phyloP scores from a whole-genome alignment of 2,888 invertebrate species.

The Macrophya annulata region DNA sequence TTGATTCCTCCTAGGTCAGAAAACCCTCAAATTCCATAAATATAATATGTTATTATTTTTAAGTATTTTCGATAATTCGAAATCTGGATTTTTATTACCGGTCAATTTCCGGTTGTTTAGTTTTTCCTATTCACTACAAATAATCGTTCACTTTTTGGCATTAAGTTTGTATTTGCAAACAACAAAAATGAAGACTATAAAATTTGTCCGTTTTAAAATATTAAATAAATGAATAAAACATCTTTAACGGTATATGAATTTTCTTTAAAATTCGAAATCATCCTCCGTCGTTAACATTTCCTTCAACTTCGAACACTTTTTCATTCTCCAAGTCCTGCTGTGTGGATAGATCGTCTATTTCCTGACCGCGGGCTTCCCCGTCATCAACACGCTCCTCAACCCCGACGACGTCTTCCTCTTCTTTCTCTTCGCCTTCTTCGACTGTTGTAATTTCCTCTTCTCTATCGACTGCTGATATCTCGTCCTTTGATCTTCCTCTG shows the following conservation, averaged over 20 bases:
- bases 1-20: no score
- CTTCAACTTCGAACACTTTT: not conserved
- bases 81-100: no score
- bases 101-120: no score
- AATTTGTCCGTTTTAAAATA: no score
- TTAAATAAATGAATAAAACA: not conserved
- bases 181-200: no score
- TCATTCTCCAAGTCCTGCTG: not conserved
- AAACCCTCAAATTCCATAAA: no score
- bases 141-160: no score
- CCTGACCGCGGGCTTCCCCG: not conserved
- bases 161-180: no score
- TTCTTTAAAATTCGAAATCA: not conserved
- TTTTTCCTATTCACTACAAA: no score
- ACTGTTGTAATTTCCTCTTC: not conserved
- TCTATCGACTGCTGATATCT: slow-evolving; percentile 4
- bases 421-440: not conserved
- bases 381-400: not conserved
- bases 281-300: not conserved
- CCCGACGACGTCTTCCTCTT: not conserved
- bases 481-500: not conserved
- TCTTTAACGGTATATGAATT: not conserved
- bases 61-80: no score
- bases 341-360: not conserved
- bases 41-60: no score